Evolutionary conservation across 2,113 vertebrate genomes (phyloP).

Genomic region (Limnothrissa miodon): DNA sequence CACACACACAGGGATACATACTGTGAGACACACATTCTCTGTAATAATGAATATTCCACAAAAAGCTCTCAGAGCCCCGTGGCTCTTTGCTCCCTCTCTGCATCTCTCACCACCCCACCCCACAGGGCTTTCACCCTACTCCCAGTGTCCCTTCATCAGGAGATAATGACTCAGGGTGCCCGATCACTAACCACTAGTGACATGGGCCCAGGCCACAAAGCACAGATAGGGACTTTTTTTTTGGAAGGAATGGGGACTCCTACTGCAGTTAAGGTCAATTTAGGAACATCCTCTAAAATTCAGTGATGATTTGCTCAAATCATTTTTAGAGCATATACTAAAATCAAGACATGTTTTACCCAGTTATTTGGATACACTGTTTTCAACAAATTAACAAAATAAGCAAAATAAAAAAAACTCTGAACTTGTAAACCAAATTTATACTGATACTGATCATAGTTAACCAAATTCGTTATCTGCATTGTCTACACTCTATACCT

Average conservation of each 20-base stretch:
- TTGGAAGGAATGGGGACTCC: neutral
- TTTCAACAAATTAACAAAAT: no score
- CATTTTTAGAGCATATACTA: no score
- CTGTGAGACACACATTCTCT: no score
- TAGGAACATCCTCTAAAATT: neutral
- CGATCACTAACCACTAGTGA: constrained; percentile 1
- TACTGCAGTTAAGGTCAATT: neutral
- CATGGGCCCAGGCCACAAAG: neutral
- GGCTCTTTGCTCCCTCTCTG: neutral
- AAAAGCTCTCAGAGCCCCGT: neutral
- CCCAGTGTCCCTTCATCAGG: constrained; percentile 36
- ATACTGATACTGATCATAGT: no score
- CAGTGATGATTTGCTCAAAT: neutral
- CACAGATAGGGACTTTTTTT: constrained; percentile 17
- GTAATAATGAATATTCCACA: neutral
- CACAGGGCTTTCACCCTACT: constrained; percentile 36
- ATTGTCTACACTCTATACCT: no score
- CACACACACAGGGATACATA: neutral
- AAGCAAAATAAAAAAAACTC: no score
- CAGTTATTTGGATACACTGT: no score
- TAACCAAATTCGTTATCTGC: no score
- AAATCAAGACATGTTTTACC: no score
- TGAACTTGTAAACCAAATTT: no score
- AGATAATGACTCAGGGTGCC: constrained; percentile 31
- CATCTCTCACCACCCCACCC: constrained; percentile 7